Evolutionary conservation across 2,888 invertebrate species (phyloP), one percentile per base, ranked within the genome.

Genomic region (Tenthredo mesomela): DNA sequence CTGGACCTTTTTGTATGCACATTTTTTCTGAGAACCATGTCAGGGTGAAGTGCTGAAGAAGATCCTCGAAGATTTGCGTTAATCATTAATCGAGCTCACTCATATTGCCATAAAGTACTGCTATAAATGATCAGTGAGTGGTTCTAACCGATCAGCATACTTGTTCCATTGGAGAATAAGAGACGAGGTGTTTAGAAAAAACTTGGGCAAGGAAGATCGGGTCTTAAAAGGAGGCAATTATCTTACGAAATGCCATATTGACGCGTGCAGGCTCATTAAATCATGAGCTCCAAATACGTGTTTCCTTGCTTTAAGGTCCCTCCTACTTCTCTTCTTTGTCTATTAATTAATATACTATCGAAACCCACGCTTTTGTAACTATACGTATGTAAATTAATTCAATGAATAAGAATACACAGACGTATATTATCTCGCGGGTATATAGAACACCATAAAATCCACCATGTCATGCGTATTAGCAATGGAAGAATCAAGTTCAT

Each of bases 171-270:
- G 21, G 25, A 40, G 65, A 21, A 15, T 7, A 71, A 9, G n/a
- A 21, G n/a, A 40, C 43, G 43, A 21, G 71, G 71, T 43, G 43
- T 37, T 71, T 40, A 21, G 40, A 37, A 71, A 71, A 71, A 37
- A 71, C 71, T 71, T 40, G 40, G 71, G 10, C 71, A 10, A 40
- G 5, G n/a, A 21, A 21, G 37, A 71, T 71, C 71, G 40, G 67
- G 67, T 43, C 71, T 71, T 71, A 71, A 71, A 71, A 71, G 71
- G 43, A 71, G 71, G 71, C 43, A 21, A 40, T 71, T 40, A 71
- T 71, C 21, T 40, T 43, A 43, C 71, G 40, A 43, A 43, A 71
- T 71, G 71, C 43, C 15, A 40, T 70, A 70, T 70, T 37, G 29
- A 33, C 25, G 70, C 43, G 21, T 73, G 71, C n/a, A 54, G 54